Conservation (phyloP, 2,888 invertebrate genomes). For the Idaea aversata region DNA sequence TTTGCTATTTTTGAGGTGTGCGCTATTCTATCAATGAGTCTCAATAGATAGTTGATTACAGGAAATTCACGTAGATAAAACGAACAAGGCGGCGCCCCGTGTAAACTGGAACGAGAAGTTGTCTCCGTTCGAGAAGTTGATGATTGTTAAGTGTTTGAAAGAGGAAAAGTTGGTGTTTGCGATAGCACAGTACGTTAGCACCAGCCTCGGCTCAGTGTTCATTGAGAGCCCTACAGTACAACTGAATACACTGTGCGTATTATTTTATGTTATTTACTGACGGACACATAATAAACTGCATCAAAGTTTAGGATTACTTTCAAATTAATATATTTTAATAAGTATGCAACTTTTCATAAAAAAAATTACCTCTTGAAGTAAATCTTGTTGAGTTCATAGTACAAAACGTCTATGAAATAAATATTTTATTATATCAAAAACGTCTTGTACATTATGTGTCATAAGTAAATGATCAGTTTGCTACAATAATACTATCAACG, state of each 20-base stretch:
- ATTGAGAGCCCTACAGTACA: slow-evolving; percentile 90
- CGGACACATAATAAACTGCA: too few relatives aligned
- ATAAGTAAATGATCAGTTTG: too few relatives aligned
- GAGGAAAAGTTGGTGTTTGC: slow-evolving; percentile 92
- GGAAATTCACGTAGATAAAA: slow-evolving; percentile 79
- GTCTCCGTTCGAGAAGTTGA: slow-evolving; percentile 88
- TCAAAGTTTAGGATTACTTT: too few relatives aligned
- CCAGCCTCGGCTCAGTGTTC: slow-evolving; percentile 87
- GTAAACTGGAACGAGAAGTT: slow-evolving; percentile 83
- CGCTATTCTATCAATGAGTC: background rate
- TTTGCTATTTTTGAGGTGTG: too few relatives aligned
- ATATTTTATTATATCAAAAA: too few relatives aligned
- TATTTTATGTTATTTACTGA: slow-evolving; percentile 4
- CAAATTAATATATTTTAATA: too few relatives aligned
- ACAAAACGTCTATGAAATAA: too few relatives aligned
- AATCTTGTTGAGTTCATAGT: too few relatives aligned
- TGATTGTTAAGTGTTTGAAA: slow-evolving; percentile 87
- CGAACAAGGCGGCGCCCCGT: slow-evolving; percentile 44
- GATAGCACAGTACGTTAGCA: slow-evolving; percentile 88
- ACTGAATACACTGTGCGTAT: slow-evolving; percentile 80
- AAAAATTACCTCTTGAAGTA: too few relatives aligned
- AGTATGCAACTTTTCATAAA: too few relatives aligned
- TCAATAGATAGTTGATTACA: slow-evolving; percentile 36
- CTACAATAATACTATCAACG: too few relatives aligned
- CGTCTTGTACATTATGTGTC: too few relatives aligned